These are phyloP conservation scores for Temnothorax nylanderi DNA, from an alignment of 1,140 invertebrate species.

Conservation along the genomic window DNA sequence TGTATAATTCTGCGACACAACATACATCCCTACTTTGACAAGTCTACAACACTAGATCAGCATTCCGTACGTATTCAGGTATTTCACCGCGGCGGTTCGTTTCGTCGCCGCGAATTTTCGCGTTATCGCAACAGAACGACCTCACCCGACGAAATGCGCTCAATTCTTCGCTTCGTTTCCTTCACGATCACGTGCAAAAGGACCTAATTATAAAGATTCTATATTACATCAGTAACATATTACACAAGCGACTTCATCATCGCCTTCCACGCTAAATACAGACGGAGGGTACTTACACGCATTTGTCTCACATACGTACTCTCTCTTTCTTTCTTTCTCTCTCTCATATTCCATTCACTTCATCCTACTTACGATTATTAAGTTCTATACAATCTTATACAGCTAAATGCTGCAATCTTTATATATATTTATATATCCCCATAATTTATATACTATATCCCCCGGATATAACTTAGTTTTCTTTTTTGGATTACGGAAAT, in stretches of 20 bases:
- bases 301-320: not conserved
- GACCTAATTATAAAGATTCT: slow-evolving; percentile 77
- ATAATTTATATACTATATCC: slow-evolving; percentile 74
- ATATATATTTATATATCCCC: slow-evolving; percentile 56
- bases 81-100: slow-evolving; percentile 21
- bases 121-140: not conserved
- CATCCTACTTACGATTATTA: slow-evolving; percentile 75
- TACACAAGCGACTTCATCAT: slow-evolving; percentile 65
- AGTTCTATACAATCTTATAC: slow-evolving; percentile 83
- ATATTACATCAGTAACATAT: slow-evolving; percentile 81
- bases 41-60: slow-evolving; percentile 61
- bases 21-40: slow-evolving; percentile 67
- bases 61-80: slow-evolving; percentile 19
- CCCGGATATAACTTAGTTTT: slow-evolving; percentile 21
- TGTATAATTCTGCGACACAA: slow-evolving; percentile 65
- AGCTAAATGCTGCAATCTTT: slow-evolving; percentile 71
- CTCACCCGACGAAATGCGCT: slow-evolving; percentile 25
- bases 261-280: slow-evolving; percentile 50
- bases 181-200: slow-evolving; percentile 71
- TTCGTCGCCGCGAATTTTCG: not conserved
- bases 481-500: slow-evolving; percentile 11
- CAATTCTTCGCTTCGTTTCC: not conserved
- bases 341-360: slow-evolving; percentile 38
- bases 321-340: not conserved
- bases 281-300: slow-evolving; percentile 41